phyloP scores from a whole-genome alignment of 2,888 invertebrate species.

The Unio delphinus region DNA sequence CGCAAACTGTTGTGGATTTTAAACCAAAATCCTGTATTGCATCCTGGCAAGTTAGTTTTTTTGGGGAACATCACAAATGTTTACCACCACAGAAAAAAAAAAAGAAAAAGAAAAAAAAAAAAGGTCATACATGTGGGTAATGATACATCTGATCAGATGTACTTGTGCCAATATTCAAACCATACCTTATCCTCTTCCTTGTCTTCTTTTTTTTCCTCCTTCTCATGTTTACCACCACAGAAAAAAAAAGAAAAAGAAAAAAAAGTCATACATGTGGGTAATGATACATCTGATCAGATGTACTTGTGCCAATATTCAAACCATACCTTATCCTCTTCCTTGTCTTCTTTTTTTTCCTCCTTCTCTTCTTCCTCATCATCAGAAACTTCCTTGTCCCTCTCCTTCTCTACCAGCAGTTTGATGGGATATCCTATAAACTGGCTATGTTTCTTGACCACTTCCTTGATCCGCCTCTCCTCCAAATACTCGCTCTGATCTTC shows the following conservation, averaged over 20 bases:
- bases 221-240: conserved; percentile 42
- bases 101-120: no score
- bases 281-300: not conserved
- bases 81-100: no score
- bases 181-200: conserved; percentile 30
- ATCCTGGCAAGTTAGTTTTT: no score
- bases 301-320: not conserved
- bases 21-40: no score
- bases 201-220: conserved; percentile 68
- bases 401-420: conserved; percentile 90
- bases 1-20: no score
- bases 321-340: conserved; percentile 26
- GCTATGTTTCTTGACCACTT: conserved; percentile 98
- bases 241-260: no score
- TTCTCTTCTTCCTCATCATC: conserved; percentile 77
- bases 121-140: no score
- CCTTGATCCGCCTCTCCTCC: conserved; percentile 95
- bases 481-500: conserved; percentile 96
- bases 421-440: conserved; percentile 99
- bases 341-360: conserved; percentile 67
- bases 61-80: no score
- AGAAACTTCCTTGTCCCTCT: conserved; percentile 95
- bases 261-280: no score
- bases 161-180: not conserved
- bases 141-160: not conserved